phyloP scores from a whole-genome alignment of 2,888 invertebrate genomes.

The Drosophila nigricruria region DNA sequence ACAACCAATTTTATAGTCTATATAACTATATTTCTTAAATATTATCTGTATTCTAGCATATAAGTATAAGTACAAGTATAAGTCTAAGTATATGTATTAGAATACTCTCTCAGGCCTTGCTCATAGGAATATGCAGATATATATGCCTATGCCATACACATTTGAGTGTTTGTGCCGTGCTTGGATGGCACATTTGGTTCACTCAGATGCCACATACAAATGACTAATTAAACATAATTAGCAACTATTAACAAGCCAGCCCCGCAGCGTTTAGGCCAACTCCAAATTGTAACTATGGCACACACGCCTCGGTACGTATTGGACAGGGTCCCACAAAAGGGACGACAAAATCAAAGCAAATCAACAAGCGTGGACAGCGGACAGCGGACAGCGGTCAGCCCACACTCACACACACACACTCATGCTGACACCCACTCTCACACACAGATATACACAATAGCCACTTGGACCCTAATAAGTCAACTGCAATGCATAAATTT shows the following conservation, averaged over 20 bases:
- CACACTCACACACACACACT: constrained; percentile 5
- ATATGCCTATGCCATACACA: not conserved
- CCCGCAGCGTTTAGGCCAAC: constrained; percentile 31
- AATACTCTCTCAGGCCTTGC: not conserved
- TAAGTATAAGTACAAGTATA: not conserved
- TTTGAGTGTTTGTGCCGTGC: constrained; percentile 1
- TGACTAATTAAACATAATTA: constrained; percentile 81
- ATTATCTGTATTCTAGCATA: not conserved
- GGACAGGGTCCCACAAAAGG: constrained; percentile 37
- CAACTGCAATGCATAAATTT: constrained; percentile 82
- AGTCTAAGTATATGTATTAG: not conserved
- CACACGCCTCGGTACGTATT: constrained; percentile 57
- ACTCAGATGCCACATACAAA: constrained; percentile 43
- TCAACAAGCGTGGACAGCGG: constrained; percentile 59
- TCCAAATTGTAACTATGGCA: constrained; percentile 56
- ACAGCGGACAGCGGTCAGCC: constrained; percentile 6
- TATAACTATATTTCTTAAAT: too few species aligned
- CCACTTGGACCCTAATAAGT: constrained; percentile 76
- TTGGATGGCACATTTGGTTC: constrained; percentile 13
- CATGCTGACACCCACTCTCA: constrained; percentile 3
- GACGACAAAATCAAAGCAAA: constrained; percentile 73
- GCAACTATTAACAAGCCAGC: constrained; percentile 66
- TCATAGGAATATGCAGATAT: not conserved
- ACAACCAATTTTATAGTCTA: too few species aligned
- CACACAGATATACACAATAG: constrained; percentile 32